Evolutionary conservation across 2,113 vertebrate species (phyloP), one percentile per base, ranked within the genome.

Genomic region (Tringa solitaria): DNA sequence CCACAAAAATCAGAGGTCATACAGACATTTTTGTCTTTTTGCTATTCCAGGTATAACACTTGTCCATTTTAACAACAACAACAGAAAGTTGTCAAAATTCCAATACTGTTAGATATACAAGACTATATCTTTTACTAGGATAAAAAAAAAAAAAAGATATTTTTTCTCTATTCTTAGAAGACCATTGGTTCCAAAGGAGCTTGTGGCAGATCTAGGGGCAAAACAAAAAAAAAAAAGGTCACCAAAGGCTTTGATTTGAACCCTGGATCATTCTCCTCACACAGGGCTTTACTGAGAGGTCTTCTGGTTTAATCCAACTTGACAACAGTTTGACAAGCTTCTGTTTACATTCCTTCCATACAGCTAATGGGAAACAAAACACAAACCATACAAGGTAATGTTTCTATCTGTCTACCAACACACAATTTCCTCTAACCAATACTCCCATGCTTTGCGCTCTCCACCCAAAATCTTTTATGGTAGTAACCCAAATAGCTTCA

Each of bases 261-360:
- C 45, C 41, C 73, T 54, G 28, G 33, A 35, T 79, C 9, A 37
- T 67, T 92, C n/a, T 94, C 45, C 69, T 93, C 53, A 65, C 41
- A 53, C 14, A 46, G 73, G 17, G 20, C 84, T 90, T 79, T 85
- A 76, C 81, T 54, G 65, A 95, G 84, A 82, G 65, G 86, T 93
- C 78, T 85, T 85, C 70, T 94, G 67, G 37, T 94, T 91, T 94
- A 76, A 83, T 87, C 65, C 63, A 70, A 24, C 35, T 76, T 84
- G 70, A 73, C 89, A 89, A 51, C 37, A n/a, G 69, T 82, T 87
- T 87, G 69, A 89, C 73, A 57, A 87, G 65, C 68, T 37, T 84
- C 77, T 87, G 74, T 90, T 96, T 96, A 95, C 96, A 93, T 95
- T 97, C 94, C 74, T 95, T 21, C 45, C 43, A 45, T 73, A 81